Percentiles rank a stretch among this genome's conserved stretches.
phyloP scores from a whole-genome alignment of 2,888 invertebrate species.

The Standfussiana lucernea region DNA sequence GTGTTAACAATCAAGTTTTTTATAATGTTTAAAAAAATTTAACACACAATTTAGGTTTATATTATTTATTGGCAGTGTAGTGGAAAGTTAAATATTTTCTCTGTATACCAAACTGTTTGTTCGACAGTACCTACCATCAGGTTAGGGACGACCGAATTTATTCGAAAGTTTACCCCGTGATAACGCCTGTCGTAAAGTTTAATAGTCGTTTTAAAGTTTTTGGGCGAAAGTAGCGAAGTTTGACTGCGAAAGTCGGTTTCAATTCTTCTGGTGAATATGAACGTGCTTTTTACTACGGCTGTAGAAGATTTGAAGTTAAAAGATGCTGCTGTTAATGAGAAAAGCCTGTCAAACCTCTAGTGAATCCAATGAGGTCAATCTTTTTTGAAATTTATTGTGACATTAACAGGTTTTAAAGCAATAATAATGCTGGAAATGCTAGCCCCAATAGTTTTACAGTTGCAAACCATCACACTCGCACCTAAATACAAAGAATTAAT shows the following conservation, averaged over 20 bases:
- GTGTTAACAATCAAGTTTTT: too few relatives aligned
- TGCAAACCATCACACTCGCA: background rate
- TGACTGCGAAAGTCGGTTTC: conserved; percentile 37
- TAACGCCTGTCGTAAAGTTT: conserved; percentile 76
- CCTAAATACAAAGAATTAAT: background rate
- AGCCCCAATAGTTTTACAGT: background rate
- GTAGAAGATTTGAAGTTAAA: background rate
- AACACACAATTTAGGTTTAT: too few relatives aligned
- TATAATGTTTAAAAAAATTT: too few relatives aligned
- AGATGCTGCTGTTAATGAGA: background rate
- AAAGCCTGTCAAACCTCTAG: background rate
- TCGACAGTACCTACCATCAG: conserved; percentile 77
- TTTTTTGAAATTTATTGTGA: background rate
- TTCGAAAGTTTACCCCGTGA: conserved; percentile 85
- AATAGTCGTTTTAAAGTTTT: conserved; percentile 82
- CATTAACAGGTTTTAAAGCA: background rate
- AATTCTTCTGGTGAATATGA: conserved; percentile 52
- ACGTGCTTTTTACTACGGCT: conserved; percentile 28
- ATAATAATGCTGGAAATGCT: background rate
- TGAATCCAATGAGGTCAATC: background rate
- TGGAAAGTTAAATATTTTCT: background rate
- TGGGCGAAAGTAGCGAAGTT: conserved; percentile 67
- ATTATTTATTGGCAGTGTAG: too few relatives aligned
- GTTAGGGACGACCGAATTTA: conserved; percentile 85
- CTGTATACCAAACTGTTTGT: background rate